phyloP scores from a whole-genome alignment of 2,113 vertebrate genomes.

The Ammodytes marinus region DNA sequence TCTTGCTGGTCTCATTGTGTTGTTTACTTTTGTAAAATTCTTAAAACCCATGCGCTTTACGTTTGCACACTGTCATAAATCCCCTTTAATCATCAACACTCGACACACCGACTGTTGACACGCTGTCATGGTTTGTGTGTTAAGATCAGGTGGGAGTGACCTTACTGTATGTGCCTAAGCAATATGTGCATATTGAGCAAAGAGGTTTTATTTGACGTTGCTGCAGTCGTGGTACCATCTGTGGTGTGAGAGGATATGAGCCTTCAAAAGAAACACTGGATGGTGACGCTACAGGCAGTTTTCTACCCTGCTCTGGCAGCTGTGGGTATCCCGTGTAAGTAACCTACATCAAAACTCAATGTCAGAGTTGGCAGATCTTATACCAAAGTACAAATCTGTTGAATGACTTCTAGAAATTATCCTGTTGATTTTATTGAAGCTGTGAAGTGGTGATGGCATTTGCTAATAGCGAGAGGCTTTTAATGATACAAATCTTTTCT shows the following conservation, averaged over 20 bases:
- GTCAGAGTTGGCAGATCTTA: background rate
- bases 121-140: slow-evolving; percentile 3
- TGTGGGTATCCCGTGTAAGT: slow-evolving; percentile 83
- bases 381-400: background rate
- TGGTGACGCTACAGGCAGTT: slow-evolving; percentile 76
- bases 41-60: background rate
- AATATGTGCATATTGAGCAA: background rate
- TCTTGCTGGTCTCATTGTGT: too few relatives aligned
- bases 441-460: background rate
- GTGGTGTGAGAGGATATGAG: slow-evolving; percentile 48
- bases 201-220: background rate
- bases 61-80: background rate
- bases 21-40: too few relatives aligned
- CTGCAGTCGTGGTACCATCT: background rate
- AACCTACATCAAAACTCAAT: background rate
- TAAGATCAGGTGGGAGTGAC: slow-evolving; percentile 36
- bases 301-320: slow-evolving; percentile 76
- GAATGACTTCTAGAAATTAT: background rate
- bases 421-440: background rate
- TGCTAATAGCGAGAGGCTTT: background rate
- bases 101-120: slow-evolving; percentile 11
- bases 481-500: slow-evolving; percentile 19
- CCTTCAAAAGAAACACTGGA: slow-evolving; percentile 73
- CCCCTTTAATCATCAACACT: slow-evolving; percentile 12
- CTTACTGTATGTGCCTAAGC: background rate